Base-by-base conservation (phyloP, 2,888 invertebrate genomes). In the Tetramorium bicarinatum region DNA sequence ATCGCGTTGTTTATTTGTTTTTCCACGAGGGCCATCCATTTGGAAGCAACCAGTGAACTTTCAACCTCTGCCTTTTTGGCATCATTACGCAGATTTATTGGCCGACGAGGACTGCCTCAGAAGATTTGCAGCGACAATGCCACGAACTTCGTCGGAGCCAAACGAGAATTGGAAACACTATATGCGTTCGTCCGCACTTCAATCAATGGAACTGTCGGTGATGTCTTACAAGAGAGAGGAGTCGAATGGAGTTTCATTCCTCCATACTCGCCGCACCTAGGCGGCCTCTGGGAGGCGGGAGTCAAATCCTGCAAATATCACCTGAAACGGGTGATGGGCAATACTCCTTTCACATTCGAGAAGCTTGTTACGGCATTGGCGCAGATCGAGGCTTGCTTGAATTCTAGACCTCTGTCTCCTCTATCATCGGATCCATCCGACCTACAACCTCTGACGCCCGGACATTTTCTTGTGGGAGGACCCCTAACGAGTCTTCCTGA, bases 231-330 rank as follows among this genome's bases (percentile, higher is more conserved):
- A 4, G 25, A 38, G 1, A 56, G 7, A 9, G 13, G 54, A 0
- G 9, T 74, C 7, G 25, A 74, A 1, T 59, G 41, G 72, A 21
- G 18, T 0, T 41, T 72, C 2, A 56, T 72, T 6, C 25, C 72
- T 1, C 56, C 25, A 0, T 15, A 38, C 1, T 21, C 44, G 0
- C 44, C 74, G 0, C 59, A 74, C 18, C 11, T 72, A 8, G 56
- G 72, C 0, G 38, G 56, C 1, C 1, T 71, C 2, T 71, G 69
- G 54, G 38, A 72, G 0, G 54, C 54, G 2, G 38, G 34, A 3
- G 41, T 54, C 0, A 74, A 74, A 15, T 74, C 74, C 1, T 74
- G 74, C 0, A 72, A 72, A 15, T 72, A 72, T 11, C 72, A 72
- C 18, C 8, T 72, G 0, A 56, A 41, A 6, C 15, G 54, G 15